phyloP scores from a whole-genome alignment of 1,140 invertebrate species.

The Lucilia cuprina region DNA sequence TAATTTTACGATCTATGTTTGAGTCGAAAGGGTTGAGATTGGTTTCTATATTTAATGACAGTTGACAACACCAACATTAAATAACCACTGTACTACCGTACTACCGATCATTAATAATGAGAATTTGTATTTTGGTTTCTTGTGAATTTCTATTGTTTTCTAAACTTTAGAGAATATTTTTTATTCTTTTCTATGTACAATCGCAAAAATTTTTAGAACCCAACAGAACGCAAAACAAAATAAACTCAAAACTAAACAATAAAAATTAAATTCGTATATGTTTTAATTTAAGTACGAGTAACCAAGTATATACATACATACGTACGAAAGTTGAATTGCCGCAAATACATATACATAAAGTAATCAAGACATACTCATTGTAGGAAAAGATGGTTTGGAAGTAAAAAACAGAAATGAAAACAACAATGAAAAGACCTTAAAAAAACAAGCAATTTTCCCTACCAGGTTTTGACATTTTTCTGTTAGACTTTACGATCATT shows the following conservation, averaged over 20 bases:
- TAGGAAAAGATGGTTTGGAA: not conserved
- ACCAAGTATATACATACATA: not conserved
- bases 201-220: not conserved
- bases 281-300: not conserved
- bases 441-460: not conserved
- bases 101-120: not conserved
- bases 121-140: not conserved
- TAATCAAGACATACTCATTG: not conserved
- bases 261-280: not conserved
- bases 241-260: not conserved
- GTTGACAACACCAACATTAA: not conserved
- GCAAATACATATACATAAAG: not conserved
- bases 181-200: not conserved
- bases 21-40: too few species aligned
- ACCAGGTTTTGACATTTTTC: not conserved
- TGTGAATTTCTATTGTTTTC: not conserved
- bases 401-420: not conserved
- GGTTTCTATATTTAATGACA: not conserved
- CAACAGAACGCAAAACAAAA: not conserved
- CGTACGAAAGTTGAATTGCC: not conserved
- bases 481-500: not conserved
- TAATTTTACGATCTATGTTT: too few species aligned
- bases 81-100: not conserved
- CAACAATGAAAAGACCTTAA: conserved; percentile 4
- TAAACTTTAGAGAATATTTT: not conserved